Evolutionary conservation across 2,113 vertebrate species (phyloP).

Genomic region (Piaya cayana): DNA sequence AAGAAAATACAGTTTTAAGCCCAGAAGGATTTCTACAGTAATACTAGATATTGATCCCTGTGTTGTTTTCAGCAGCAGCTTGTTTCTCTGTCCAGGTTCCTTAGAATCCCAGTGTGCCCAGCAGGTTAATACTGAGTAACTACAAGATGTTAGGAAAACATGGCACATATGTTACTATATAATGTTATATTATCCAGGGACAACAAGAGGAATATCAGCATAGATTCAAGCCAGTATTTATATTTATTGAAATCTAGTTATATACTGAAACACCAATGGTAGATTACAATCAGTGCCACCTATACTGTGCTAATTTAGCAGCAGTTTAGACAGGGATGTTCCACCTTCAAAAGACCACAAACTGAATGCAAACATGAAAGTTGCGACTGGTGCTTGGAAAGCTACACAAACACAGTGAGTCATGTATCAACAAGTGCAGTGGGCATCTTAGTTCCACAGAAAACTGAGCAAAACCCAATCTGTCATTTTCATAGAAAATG

Average conservation of each 20-base stretch:
- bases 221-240: neutral
- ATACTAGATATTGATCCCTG: constrained; percentile 70
- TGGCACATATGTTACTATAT: neutral
- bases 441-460: neutral
- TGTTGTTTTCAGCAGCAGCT: constrained; percentile 52
- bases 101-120: constrained; percentile 58
- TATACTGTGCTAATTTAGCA: neutral
- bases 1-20: constrained; percentile 76
- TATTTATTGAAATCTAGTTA: neutral
- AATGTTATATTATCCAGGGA: neutral
- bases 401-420: neutral
- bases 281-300: neutral
- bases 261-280: neutral
- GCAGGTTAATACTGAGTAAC: constrained; percentile 65
- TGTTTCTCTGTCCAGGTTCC: constrained; percentile 54
- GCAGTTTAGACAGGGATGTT: neutral
- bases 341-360: neutral
- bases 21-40: constrained; percentile 75
- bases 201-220: neutral
- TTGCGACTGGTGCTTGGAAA: neutral
- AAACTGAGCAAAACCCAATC: neutral
- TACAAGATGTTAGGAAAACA: constrained; percentile 55
- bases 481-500: constrained; percentile 57
- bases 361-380: neutral
- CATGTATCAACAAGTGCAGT: neutral